These are phyloP conservation scores for Seriola aureovittata DNA, from an alignment of 2,113 vertebrate species.

Conservation along the genomic window DNA sequence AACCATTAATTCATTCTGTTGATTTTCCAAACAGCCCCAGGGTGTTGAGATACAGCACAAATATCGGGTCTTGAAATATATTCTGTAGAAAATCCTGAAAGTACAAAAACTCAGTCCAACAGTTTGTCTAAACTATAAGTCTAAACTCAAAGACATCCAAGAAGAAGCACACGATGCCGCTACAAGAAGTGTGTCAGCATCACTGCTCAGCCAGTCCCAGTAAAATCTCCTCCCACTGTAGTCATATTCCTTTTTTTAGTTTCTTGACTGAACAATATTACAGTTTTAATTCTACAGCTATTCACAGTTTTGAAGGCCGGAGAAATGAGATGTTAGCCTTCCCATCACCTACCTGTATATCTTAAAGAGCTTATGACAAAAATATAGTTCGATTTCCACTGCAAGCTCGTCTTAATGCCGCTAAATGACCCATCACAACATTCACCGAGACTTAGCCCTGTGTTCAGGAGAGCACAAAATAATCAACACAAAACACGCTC, in stretches of 20 bases:
- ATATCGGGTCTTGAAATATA: constrained; percentile 40
- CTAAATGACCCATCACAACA: constrained; percentile 49
- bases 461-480: constrained; percentile 16
- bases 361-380: constrained; percentile 32
- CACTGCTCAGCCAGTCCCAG: neutral
- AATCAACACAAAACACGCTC: constrained; percentile 45
- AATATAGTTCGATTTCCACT: constrained; percentile 38
- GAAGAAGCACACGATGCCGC: constrained; percentile 12
- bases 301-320: constrained; percentile 78
- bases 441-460: constrained; percentile 50
- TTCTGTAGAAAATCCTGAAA: constrained; percentile 61
- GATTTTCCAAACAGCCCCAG: constrained; percentile 26
- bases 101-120: constrained; percentile 41
- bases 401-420: constrained; percentile 58
- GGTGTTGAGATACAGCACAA: constrained; percentile 27
- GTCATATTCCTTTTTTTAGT: constrained; percentile 4
- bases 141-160: constrained; percentile 32
- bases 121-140: neutral
- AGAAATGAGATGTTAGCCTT: constrained; percentile 42
- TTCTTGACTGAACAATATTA: neutral
- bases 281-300: constrained; percentile 40
- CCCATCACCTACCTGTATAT: neutral
- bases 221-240: constrained; percentile 14
- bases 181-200: neutral
- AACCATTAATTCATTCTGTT: neutral